phyloP scores from a whole-genome alignment of 2,113 vertebrate genomes.

The Anoplopoma fimbria region DNA sequence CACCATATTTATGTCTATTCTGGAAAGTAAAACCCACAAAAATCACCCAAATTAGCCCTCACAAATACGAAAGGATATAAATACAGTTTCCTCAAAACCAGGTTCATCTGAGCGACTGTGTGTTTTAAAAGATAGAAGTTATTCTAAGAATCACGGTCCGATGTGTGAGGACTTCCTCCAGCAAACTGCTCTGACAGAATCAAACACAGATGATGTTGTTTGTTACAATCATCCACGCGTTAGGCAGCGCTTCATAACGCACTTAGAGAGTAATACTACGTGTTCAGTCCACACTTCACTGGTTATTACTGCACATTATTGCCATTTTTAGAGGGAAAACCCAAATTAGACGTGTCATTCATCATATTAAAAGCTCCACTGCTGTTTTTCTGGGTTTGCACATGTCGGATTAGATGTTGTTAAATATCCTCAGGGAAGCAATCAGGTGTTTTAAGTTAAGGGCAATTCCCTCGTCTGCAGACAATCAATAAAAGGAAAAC shows the following conservation, averaged over 20 bases:
- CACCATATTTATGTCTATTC: background rate
- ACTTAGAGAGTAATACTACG: background rate
- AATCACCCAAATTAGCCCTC: background rate
- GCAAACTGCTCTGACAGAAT: background rate
- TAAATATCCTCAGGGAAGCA: constrained; percentile 74
- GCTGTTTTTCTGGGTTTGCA: constrained; percentile 4
- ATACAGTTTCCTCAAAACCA: background rate
- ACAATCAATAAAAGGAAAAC: constrained; percentile 73
- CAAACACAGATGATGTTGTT: background rate
- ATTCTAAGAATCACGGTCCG: background rate
- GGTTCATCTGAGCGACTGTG: background rate
- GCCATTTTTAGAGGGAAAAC: constrained; percentile 16
- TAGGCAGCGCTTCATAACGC: background rate
- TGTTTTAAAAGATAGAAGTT: background rate
- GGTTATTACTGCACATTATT: constrained; percentile 5
- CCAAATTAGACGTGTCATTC: constrained; percentile 30
- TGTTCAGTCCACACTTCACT: background rate
- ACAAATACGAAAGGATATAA: background rate
- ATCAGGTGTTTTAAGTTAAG: constrained; percentile 78
- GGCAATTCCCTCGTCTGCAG: constrained; percentile 59
- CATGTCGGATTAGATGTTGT: constrained; percentile 65
- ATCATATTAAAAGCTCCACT: constrained; percentile 46
- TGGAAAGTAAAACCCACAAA: background rate
- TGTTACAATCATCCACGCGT: background rate
- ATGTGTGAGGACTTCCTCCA: background rate